Evolutionary conservation across 2,113 vertebrate genomes (phyloP).

Genomic region (Cairina moschata): DNA sequence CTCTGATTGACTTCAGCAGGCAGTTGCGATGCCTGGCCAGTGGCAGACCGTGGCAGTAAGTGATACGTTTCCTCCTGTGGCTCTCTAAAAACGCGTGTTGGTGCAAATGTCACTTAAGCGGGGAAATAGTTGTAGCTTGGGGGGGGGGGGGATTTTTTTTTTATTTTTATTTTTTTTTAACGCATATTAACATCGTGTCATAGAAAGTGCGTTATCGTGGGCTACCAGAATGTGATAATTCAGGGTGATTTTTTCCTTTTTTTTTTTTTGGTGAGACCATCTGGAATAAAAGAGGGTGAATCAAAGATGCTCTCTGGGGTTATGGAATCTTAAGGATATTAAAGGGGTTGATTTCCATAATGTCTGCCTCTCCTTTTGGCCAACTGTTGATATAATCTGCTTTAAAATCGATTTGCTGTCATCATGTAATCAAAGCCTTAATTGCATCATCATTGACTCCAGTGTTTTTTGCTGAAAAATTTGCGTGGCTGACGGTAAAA

Average conservation of each 20-base stretch:
- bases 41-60: not conserved
- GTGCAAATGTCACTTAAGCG: not conserved
- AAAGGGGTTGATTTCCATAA: slow-evolving; percentile 69
- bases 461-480: slow-evolving; percentile 51
- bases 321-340: slow-evolving; percentile 64
- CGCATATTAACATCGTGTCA: not conserved
- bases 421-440: slow-evolving; percentile 66
- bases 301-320: slow-evolving; percentile 65
- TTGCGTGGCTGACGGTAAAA: not conserved
- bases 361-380: slow-evolving; percentile 61
- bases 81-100: not conserved
- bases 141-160: not conserved
- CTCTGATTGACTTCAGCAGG: slow-evolving; percentile 47
- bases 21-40: slow-evolving; percentile 5
- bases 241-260: not conserved
- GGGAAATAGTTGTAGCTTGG: not conserved
- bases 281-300: slow-evolving; percentile 64
- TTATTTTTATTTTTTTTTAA: not conserved
- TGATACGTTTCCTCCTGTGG: not conserved
- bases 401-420: slow-evolving; percentile 71
- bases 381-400: slow-evolving; percentile 72
- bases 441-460: slow-evolving; percentile 70
- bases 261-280: slow-evolving; percentile 49
- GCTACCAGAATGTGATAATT: slow-evolving; percentile 50
- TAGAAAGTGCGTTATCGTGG: slow-evolving; percentile 13